Percentiles rank a stretch among this genome's conserved stretches.
phyloP scores from a whole-genome alignment of 2,113 vertebrate species.

The Neomonachus schauinslandi region DNA sequence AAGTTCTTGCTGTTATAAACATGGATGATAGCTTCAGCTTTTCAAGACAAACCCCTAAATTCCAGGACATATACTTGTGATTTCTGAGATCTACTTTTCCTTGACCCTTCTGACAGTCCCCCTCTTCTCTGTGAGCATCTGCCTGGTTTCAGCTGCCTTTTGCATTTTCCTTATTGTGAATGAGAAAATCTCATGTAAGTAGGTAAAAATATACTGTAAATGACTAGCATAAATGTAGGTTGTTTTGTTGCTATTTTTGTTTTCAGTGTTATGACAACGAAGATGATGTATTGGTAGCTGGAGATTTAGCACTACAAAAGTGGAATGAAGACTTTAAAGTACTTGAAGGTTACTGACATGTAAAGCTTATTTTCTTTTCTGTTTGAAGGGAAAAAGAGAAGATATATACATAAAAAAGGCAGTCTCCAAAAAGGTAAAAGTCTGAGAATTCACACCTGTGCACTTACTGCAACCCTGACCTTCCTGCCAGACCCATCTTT shows the following conservation, averaged over 20 bases:
- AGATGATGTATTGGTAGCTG: background rate
- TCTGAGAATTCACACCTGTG: background rate
- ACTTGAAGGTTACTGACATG: background rate
- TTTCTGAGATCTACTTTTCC: background rate
- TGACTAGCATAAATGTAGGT: background rate
- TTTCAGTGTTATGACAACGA: background rate
- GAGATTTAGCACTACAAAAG: background rate
- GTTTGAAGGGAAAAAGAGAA: constrained; percentile 14
- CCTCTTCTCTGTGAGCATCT: background rate
- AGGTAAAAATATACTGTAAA: background rate
- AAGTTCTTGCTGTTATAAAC: background rate
- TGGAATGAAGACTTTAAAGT: background rate
- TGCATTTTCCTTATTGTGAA: background rate
- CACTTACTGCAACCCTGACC: background rate
- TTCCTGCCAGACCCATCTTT: background rate
- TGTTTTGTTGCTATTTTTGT: background rate
- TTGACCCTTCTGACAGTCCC: background rate
- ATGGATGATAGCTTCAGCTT: background rate
- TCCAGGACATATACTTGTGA: background rate
- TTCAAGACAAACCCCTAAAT: background rate
- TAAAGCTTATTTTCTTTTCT: constrained; percentile 7
- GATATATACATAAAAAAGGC: background rate
- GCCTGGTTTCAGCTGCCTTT: background rate
- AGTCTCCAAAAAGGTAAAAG: background rate
- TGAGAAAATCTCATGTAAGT: background rate